Evolutionary conservation across 2,113 vertebrate genomes (phyloP).

Genomic region (Todiramphus saurophagus): DNA sequence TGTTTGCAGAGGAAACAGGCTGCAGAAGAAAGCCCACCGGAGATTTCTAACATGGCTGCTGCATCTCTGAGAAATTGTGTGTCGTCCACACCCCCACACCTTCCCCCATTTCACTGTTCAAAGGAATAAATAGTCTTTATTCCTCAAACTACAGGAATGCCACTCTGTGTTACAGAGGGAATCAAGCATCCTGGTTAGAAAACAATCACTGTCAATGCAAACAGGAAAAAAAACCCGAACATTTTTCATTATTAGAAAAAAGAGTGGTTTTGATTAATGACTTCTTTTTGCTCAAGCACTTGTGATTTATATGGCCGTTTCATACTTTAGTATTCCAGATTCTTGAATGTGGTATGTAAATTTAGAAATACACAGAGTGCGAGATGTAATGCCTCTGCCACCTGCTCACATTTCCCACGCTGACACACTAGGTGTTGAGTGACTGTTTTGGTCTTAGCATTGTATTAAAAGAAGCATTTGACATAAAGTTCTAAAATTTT

Average conservation of each 20-base stretch:
- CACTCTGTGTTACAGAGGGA: background rate
- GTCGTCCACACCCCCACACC: too few species aligned
- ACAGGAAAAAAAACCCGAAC: background rate
- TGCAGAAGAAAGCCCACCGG: background rate
- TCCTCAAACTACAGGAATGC: background rate
- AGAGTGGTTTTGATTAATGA: background rate
- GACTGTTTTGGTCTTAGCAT: background rate
- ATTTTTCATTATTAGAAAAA: background rate
- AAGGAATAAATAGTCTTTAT: background rate
- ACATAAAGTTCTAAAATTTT: background rate
- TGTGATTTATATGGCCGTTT: constrained; percentile 30
- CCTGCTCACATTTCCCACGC: background rate
- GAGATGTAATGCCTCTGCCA: background rate
- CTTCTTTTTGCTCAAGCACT: background rate
- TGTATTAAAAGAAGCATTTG: background rate
- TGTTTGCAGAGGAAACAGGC: background rate
- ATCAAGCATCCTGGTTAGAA: background rate
- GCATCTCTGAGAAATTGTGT: background rate
- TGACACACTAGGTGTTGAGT: background rate
- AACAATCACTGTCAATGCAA: background rate
- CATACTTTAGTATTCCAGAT: background rate
- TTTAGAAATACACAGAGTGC: background rate
- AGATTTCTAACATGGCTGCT: background rate
- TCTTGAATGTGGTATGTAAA: background rate
- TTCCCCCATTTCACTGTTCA: background rate